Conservation (phyloP, 2,888 invertebrate species). For the Dryomyza anilis region DNA sequence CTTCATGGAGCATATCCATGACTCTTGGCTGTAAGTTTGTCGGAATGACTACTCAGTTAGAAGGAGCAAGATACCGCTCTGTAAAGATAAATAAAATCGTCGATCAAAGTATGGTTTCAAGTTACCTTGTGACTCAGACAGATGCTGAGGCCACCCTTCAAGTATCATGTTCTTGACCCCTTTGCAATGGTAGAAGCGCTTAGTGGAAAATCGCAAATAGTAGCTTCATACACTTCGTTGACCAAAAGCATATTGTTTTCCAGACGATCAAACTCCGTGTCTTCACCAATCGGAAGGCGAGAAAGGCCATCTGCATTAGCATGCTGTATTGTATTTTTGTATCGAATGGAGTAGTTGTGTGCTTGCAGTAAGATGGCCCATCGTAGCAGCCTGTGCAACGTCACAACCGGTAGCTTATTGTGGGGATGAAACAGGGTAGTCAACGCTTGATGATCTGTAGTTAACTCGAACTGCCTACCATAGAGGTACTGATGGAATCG, state of each 20-base stretch:
- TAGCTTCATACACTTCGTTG: no score
- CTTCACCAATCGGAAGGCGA: background rate
- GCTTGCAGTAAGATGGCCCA: background rate
- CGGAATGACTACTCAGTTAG: background rate
- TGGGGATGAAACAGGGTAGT: no score
- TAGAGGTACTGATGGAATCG: constrained; percentile 27
- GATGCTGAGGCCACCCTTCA: constrained; percentile 22
- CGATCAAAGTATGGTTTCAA: constrained; percentile 19
- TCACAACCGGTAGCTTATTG: no score
- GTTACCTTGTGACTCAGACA: background rate
- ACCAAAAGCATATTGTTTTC: background rate
- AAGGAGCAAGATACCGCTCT: background rate
- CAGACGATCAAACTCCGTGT: background rate
- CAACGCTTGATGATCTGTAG: constrained; percentile 30
- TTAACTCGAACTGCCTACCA: constrained; percentile 25
- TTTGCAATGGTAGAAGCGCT: no score
- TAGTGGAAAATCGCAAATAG: no score
- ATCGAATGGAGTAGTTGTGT: background rate
- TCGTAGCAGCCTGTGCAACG: background rate
- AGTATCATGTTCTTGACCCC: no score
- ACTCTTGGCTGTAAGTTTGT: background rate
- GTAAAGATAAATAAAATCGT: constrained; percentile 1
- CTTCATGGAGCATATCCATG: background rate
- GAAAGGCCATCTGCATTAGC: background rate
- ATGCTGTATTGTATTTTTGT: background rate